Conservation (phyloP, 2,888 invertebrate genomes). For the Tenthredo notha region DNA sequence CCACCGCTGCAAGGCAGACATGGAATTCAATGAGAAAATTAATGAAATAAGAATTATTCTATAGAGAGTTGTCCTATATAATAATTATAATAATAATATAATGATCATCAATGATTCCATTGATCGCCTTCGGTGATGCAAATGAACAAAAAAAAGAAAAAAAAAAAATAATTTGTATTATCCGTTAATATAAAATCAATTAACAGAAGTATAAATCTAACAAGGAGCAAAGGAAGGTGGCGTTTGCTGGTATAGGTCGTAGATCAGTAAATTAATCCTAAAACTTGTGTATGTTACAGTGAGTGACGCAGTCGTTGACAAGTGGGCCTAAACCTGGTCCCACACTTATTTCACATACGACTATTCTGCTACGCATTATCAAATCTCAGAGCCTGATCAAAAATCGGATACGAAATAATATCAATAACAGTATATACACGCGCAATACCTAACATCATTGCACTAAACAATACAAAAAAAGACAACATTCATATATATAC, state of each 20-base stretch:
- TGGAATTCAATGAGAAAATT: conserved; percentile 58
- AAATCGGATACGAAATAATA: neutral
- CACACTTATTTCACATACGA: conserved; percentile 37
- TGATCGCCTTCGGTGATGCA: conserved; percentile 53
- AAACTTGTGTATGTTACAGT: conserved; percentile 70
- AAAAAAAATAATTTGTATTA: conserved; percentile 1
- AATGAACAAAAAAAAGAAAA: neutral
- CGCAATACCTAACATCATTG: neutral
- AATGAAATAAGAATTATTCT: conserved; percentile 34
- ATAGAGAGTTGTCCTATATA: conserved; percentile 20
- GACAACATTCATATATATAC: neutral
- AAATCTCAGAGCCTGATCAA: conserved; percentile 38
- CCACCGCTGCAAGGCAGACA: conserved; percentile 40
- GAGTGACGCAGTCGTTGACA: conserved; percentile 68
- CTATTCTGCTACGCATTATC: conserved; percentile 1
- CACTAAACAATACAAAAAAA: neutral
- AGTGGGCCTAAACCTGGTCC: conserved; percentile 60
- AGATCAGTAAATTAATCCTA: conserved; percentile 2
- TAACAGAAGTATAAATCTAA: conserved; percentile 34
- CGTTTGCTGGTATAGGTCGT: conserved; percentile 32
- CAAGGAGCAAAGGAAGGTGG: conserved; percentile 12
- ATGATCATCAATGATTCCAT: conserved; percentile 48
- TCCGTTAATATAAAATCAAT: neutral
- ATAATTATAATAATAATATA: conserved; percentile 49
- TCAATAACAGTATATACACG: neutral